Percentiles rank a stretch among this genome's conserved stretches.
phyloP scores from a whole-genome alignment of 2,888 invertebrate genomes.

The Aleiodes leptofemur region DNA sequence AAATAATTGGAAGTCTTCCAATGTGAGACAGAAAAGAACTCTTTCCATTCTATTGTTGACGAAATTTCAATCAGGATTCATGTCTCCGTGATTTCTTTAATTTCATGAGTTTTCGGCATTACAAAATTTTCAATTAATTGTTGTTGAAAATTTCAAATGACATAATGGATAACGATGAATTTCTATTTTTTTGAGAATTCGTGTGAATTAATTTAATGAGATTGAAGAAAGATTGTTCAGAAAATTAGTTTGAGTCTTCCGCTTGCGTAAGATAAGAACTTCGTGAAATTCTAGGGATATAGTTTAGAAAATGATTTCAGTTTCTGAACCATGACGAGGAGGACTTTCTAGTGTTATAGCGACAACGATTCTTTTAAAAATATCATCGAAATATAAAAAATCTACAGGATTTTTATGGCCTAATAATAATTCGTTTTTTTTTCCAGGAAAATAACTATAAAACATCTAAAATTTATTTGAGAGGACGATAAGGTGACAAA shows the following conservation, averaged over 20 bases:
- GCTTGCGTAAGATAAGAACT: conserved; percentile 4
- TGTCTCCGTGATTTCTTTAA: neutral
- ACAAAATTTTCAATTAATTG: conserved; percentile 8
- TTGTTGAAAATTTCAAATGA: no score
- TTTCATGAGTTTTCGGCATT: neutral
- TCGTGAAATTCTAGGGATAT: conserved; percentile 4
- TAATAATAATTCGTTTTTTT: no score
- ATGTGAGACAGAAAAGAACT: no score
- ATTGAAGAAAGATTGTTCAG: neutral
- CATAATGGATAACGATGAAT: neutral
- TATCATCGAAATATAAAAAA: no score
- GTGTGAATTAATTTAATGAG: neutral
- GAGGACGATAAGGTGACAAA: neutral
- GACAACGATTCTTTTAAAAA: no score
- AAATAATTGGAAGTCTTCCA: no score
- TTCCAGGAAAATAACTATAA: conserved; percentile 1
- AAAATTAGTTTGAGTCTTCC: neutral
- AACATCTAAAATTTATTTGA: neutral
- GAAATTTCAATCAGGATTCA: conserved; percentile 11
- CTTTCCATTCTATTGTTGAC: neutral
- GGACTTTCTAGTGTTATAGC: neutral
- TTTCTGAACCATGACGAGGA: conserved; percentile 10
- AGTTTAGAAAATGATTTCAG: conserved; percentile 15
- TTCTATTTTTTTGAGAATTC: conserved; percentile 4
- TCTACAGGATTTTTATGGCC: no score